These are phyloP conservation scores for Aurelia sp. DNA, from an alignment of 30 jellyfish, hydroid and myxozoan species.

Conservation along the genomic window DNA sequence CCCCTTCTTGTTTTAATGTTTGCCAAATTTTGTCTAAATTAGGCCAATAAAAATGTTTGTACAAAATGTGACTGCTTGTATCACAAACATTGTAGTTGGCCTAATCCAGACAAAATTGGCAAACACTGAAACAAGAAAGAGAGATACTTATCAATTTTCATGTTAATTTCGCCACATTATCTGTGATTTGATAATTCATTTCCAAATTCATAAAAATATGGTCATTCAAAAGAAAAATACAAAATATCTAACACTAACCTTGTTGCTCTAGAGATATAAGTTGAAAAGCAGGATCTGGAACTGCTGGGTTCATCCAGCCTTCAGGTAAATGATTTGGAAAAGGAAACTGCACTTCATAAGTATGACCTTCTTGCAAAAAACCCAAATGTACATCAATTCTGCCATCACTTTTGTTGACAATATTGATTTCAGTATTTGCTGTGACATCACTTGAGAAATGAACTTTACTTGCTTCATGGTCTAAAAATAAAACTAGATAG, in stretches of 20 bases:
- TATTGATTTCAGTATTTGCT: slow-evolving; percentile 59
- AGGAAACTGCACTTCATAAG: slow-evolving; percentile 46
- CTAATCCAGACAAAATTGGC: too few relatives aligned
- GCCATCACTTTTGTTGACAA: slow-evolving; percentile 16
- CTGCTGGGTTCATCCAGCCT: slow-evolving; percentile 30
- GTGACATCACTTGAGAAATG: slow-evolving; percentile 67
- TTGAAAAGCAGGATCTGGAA: slow-evolving; percentile 32
- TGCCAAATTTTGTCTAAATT: too few relatives aligned
- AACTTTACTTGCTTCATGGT: slow-evolving; percentile 82
- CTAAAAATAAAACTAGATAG: background rate
- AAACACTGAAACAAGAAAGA: too few relatives aligned
- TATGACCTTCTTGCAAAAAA: slow-evolving; percentile 46
- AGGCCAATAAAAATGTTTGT: too few relatives aligned
- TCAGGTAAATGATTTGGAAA: slow-evolving; percentile 50
- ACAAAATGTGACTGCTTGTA: too few relatives aligned
- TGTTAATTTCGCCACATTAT: too few relatives aligned
- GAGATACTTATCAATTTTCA: too few relatives aligned
- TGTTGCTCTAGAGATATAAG: slow-evolving; percentile 23
- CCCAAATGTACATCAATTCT: slow-evolving; percentile 63
- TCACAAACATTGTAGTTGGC: too few relatives aligned
- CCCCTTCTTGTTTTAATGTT: too few relatives aligned
- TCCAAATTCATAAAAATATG: background rate
- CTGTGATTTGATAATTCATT: too few relatives aligned
- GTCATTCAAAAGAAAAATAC: background rate
- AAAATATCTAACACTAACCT: background rate